Percentiles rank a stretch among this genome's conserved stretches.
These are phyloP conservation scores for Manis pentadactyla DNA, from an alignment of 2,797 vertebrate species.

Conservation along the genomic window DNA sequence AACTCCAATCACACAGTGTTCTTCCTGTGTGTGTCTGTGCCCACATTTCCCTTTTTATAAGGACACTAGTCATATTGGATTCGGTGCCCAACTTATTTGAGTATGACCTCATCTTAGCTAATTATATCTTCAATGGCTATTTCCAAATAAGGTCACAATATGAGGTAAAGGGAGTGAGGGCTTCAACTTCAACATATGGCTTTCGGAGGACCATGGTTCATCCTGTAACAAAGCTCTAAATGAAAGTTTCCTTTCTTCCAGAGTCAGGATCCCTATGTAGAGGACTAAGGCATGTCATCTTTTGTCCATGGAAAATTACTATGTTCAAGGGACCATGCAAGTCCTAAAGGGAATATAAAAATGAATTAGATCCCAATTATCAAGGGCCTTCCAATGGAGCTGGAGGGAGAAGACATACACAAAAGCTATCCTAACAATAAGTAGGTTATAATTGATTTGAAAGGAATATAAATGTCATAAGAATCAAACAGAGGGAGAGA, in stretches of 20 bases:
- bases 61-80: neutral
- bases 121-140: neutral
- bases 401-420: neutral
- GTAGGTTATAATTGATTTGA: neutral
- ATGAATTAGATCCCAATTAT: neutral
- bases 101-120: neutral
- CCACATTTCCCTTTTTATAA: neutral
- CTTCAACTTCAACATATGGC: neutral
- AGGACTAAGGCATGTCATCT: neutral
- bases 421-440: neutral
- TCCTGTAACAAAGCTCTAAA: neutral
- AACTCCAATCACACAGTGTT: neutral
- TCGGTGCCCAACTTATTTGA: neutral
- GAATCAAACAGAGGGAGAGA: neutral
- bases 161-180: neutral
- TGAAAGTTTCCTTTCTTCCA: neutral
- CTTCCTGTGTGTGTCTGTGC: neutral
- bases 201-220: neutral
- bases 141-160: neutral
- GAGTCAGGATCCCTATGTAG: neutral
- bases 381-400: neutral
- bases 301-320: neutral
- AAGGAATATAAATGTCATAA: neutral
- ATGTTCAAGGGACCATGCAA: neutral
- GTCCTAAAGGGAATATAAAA: neutral